These are phyloP conservation scores for Puffinus mauretanicus DNA, from an alignment of 2,113 vertebrate species.

Conservation along the genomic window DNA sequence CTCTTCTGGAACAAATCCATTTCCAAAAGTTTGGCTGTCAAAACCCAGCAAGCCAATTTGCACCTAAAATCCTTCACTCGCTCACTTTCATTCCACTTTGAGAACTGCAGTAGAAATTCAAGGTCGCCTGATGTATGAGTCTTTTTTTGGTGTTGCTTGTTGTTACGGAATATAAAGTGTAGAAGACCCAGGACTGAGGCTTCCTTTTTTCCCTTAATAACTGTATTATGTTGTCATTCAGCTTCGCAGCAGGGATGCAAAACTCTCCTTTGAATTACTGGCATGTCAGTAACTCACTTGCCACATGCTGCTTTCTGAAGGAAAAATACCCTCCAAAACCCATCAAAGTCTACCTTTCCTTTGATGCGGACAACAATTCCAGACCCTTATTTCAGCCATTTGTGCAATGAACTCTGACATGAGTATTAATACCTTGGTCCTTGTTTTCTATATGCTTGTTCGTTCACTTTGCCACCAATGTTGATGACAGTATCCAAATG, in stretches of 20 bases:
- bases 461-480: not conserved
- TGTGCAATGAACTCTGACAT: slow-evolving; percentile 25
- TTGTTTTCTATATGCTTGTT: not conserved
- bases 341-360: slow-evolving; percentile 36
- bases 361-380: slow-evolving; percentile 35
- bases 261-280: slow-evolving; percentile 50
- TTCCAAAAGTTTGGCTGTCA: not conserved
- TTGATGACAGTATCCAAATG: not conserved
- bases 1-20: not conserved
- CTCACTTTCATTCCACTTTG: not conserved
- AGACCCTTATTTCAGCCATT: slow-evolving; percentile 30
- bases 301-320: slow-evolving; percentile 40
- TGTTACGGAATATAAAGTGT: not conserved
- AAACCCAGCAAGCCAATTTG: not conserved
- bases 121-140: not conserved
- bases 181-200: not conserved
- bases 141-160: not conserved
- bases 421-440: not conserved
- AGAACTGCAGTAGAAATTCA: not conserved
- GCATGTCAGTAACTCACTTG: slow-evolving; percentile 38
- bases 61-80: not conserved
- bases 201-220: not conserved
- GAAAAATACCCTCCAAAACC: not conserved
- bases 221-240: slow-evolving; percentile 67
- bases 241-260: slow-evolving; percentile 50